Evolutionary conservation across 1,140 invertebrate species (phyloP), one percentile per base, ranked within the genome.

Genomic region (Ctenoplectra terminalis): DNA sequence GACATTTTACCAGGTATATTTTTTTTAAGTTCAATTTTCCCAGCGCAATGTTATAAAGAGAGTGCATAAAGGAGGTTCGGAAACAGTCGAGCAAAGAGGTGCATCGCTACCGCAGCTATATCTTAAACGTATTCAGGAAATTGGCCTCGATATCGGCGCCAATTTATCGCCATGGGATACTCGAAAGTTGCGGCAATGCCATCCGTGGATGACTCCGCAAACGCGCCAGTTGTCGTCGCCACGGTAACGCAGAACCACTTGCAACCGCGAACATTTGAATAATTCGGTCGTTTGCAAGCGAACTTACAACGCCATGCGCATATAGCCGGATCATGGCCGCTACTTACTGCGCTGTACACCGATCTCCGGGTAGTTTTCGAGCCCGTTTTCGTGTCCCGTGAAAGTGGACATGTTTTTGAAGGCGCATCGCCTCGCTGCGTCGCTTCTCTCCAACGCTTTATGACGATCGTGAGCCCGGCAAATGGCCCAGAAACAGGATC

Each of bases 271-370:
- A 60, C 88, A 92, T 93, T 92, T 93, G 89, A 93, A 93, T 93
- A 93, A 93, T 92, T 92, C 77, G 69, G 77, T 81, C 91, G 89
- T 93, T 93, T 91, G 82, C 88, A 93, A 82, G 91, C 91, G 80
- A 86, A 89, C 88, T 90, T 87, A 87, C 83, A 85, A 87, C 85
- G 85, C 67, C 71, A 60, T 71, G 82, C 84, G 86, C 86, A 85
- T 83, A 82, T 79, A 79, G 60, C 67, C 86, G 75, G 86, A 84
- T 84, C 81, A 92, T 92, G 90, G 82, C 85, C 84, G 88, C 90
- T 91, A 91, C 90, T 92, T 91, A 90, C 77, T 61, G 81, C 69
- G 72, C 37, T 66, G 63, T 76, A 74, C 77, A 72, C 56, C 80
- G 76, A 88, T 88, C 87, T 66, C 81, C 74, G 60, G 34, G 66